Conservation (phyloP, 2,113 vertebrate genomes). For the Zosterops lateralis region DNA sequence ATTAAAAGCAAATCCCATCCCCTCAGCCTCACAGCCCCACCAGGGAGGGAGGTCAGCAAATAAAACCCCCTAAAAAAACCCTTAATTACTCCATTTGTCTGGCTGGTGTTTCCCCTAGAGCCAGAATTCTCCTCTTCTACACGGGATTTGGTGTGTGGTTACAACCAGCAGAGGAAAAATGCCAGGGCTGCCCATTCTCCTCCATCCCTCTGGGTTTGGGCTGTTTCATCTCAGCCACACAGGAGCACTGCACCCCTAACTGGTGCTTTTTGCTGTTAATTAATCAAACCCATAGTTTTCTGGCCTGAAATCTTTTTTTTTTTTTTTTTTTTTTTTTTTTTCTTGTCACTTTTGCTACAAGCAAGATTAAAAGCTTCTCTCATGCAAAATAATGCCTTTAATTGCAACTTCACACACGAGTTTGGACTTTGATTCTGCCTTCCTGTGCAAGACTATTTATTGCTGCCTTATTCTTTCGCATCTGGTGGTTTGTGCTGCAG, state of each 20-base stretch:
- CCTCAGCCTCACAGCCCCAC: not conserved
- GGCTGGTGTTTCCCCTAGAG: not conserved
- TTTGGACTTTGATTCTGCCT: not conserved
- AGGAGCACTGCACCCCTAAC: not conserved
- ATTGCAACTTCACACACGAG: not conserved
- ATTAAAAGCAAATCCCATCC: not conserved
- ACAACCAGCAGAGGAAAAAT: not conserved
- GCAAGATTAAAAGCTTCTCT: conserved; percentile 15
- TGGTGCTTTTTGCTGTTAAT: not conserved
- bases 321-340: too few species aligned
- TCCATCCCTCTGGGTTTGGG: not conserved
- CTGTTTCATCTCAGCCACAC: not conserved
- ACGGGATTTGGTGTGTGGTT: not conserved
- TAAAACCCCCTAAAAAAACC: not conserved
- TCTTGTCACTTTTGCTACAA: not conserved
- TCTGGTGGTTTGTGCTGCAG: not conserved
- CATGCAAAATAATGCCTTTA: not conserved
- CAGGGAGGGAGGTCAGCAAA: not conserved
- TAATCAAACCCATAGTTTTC: not conserved
- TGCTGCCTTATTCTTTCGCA: not conserved
- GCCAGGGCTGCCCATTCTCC: not conserved
- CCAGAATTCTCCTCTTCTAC: not conserved
- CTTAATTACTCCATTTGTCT: not conserved
- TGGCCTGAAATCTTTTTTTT: not conserved
- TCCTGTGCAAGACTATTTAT: not conserved